Conservation (phyloP, 2,797 vertebrate genomes). For the Melanogrammus aeglefinus region DNA sequence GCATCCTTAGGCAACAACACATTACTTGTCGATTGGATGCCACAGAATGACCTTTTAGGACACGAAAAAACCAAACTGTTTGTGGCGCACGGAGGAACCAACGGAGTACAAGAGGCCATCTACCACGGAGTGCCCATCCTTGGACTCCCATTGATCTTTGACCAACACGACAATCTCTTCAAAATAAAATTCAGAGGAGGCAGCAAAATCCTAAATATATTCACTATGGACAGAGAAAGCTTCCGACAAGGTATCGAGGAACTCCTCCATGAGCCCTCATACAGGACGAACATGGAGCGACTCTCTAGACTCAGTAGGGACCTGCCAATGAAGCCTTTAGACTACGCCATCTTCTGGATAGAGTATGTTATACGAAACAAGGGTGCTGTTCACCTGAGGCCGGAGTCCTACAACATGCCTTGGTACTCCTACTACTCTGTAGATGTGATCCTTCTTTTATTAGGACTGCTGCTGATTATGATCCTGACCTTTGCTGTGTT, state of each 20-base stretch:
- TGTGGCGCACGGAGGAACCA: conserved; percentile 72
- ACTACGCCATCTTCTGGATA: conserved; percentile 69
- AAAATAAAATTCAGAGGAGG: conserved; percentile 57
- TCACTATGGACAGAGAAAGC: conserved; percentile 47
- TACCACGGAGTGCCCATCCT: conserved; percentile 64
- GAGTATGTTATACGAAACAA: conserved; percentile 72
- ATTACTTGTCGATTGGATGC: conserved; percentile 71
- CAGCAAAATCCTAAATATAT: conserved; percentile 52
- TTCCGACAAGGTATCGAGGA: conserved; percentile 63
- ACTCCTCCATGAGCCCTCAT: conserved; percentile 67
- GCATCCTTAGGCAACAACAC: conserved; percentile 70
- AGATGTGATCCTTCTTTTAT: conserved; percentile 59
- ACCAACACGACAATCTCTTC: conserved; percentile 66
- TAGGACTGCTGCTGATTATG: conserved; percentile 24
- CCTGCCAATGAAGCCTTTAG: conserved; percentile 48
- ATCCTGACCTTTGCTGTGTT: conserved; percentile 28
- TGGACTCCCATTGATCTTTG: conserved; percentile 66
- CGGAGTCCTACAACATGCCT: conserved; percentile 63
- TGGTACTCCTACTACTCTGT: conserved; percentile 68
- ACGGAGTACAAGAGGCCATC: conserved; percentile 67
- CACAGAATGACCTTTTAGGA: conserved; percentile 73
- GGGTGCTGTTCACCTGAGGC: conserved; percentile 66
- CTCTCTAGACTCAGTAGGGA: conserved; percentile 67
- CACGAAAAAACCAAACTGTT: conserved; percentile 63
- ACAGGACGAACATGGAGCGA: conserved; percentile 65